Evolutionary conservation across 2,113 vertebrate species (phyloP), one percentile per base, ranked within the genome.

Genomic region (Zosterops pallidus): DNA sequence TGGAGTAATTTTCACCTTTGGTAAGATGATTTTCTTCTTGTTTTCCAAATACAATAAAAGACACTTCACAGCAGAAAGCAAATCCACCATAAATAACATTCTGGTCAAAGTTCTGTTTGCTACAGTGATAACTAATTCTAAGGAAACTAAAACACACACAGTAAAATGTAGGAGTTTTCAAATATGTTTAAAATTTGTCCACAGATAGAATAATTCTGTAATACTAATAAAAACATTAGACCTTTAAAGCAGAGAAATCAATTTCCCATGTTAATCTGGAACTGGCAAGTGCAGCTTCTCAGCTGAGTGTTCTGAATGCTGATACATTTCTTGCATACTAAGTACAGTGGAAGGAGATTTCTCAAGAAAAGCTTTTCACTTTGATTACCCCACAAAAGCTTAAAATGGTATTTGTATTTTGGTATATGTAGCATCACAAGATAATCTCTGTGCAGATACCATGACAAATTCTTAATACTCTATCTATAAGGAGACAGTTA

Each of bases 241-340:
- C 72, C 13, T 76, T 94, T 88, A 88, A 91, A 95, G 88, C 31
- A 79, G 86, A 72, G 44, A 95, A 97, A 96, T 95, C 52, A 91
- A 91, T 96, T 90, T 95, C 90, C 72, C 44, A 83, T 82, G 89
- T 82, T 88, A 69, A 84, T 75, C 50, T 80, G 94, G 90, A 96
- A 91, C 49, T 97, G 95, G 95, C 93, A 97, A 96, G 89, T 91
- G 95, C 81, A 97, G 92, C 96, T 94, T 95, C 94, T 94, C 81
- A 96, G 92, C 85, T 78, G 87, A 97, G 92, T 87, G 67, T 97
- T 92, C 65, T 57, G 86, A 97, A 52, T 67, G 57, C 91, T 93
- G 77, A 95, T 88, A 97, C 87, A 86, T 90, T 96, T 94, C 94
- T 94, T 96, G 97, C 93, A 97, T 97, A 94, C 95, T 89, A 98